A percentile compares a stretch with the other conserved stretches of the same genome.
phyloP scores from a whole-genome alignment of 1,140 invertebrate species.

The Procambarus virginalis region DNA sequence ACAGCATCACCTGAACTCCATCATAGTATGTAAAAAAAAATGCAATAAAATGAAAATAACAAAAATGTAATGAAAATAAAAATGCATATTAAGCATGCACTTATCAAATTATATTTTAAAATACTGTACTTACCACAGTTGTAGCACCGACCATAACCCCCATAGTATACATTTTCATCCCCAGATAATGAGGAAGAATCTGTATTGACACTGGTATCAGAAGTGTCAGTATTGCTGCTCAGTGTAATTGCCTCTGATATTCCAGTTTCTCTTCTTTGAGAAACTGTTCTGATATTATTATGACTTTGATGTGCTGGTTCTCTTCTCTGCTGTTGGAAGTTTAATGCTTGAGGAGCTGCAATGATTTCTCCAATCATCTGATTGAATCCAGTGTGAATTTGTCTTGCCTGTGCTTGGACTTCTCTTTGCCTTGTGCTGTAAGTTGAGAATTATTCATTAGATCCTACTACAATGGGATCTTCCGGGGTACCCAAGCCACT shows the following conservation, averaged over 20 bases:
- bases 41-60: not conserved
- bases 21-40: not conserved
- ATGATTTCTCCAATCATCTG: not conserved
- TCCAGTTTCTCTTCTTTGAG: not conserved
- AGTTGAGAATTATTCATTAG: constrained; percentile 38
- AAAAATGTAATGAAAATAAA: not conserved
- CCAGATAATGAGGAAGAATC: constrained; percentile 62
- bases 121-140: constrained; percentile 57
- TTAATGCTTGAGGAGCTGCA: not conserved
- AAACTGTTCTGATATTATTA: not conserved
- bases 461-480: not conserved
- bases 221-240: not conserved
- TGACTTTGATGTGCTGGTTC: not conserved
- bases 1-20: not conserved
- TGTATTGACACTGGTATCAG: not conserved
- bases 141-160: constrained; percentile 64
- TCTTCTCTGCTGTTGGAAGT: not conserved
- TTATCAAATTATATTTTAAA: not conserved
- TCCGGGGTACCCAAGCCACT: not conserved
- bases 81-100: not conserved
- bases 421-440: constrained; percentile 28
- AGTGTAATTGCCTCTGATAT: constrained; percentile 15
- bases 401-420: not conserved
- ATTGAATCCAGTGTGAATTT: not conserved
- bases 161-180: constrained; percentile 52